Evolutionary conservation across 2,888 invertebrate species (phyloP).

Genomic region (Machimus rusticus): DNA sequence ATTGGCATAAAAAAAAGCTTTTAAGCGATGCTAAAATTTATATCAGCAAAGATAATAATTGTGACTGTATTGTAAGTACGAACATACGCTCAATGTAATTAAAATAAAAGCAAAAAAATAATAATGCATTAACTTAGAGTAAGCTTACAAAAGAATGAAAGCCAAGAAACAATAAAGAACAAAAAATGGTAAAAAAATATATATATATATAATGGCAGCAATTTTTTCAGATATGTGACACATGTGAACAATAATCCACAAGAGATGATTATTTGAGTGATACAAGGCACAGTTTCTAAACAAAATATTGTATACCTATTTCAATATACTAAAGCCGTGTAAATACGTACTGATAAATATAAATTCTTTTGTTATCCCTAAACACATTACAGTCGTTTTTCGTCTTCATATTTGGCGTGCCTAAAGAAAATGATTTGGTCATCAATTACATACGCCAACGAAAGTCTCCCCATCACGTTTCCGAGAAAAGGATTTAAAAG

Average conservation of each 20-base stretch:
- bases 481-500: too few species aligned
- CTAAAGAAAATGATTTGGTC: neutral
- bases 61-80: slow-evolving; percentile 21
- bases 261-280: slow-evolving; percentile 12
- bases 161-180: neutral
- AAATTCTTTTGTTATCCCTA: slow-evolving; percentile 34
- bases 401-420: neutral
- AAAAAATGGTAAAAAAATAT: neutral
- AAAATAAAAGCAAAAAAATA: neutral
- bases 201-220: neutral
- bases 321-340: slow-evolving; percentile 23
- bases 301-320: slow-evolving; percentile 21
- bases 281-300: slow-evolving; percentile 30
- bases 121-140: slow-evolving; percentile 9
- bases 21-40: neutral
- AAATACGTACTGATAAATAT: slow-evolving; percentile 38
- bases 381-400: neutral
- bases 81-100: slow-evolving; percentile 30
- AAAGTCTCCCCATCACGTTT: too few species aligned
- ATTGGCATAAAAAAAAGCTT: neutral
- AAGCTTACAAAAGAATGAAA: slow-evolving; percentile 2
- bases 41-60: neutral
- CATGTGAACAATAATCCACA: slow-evolving; percentile 22
- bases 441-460: too few species aligned
- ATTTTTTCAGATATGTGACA: slow-evolving; percentile 8